These are phyloP conservation scores for Pollachius pollachius DNA, from an alignment of 2,113 vertebrate species.

Conservation along the genomic window DNA sequence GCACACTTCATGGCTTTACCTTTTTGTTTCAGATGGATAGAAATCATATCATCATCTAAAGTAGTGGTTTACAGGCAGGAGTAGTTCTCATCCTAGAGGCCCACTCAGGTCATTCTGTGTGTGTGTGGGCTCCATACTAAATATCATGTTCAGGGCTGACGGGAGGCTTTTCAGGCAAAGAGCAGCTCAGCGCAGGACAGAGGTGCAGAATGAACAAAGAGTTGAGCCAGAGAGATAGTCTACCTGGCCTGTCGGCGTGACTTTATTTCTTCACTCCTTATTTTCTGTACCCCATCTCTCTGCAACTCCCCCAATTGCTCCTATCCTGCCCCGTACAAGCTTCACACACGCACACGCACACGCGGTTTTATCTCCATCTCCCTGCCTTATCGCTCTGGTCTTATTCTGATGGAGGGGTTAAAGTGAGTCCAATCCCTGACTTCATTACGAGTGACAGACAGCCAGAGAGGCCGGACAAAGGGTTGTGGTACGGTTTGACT, in stretches of 20 bases:
- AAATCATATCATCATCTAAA: constrained; percentile 62
- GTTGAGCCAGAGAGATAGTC: constrained; percentile 8
- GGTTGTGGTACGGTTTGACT: constrained; percentile 12
- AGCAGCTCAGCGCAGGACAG: constrained; percentile 1
- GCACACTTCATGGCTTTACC: constrained; percentile 60
- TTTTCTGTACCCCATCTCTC: constrained; percentile 10
- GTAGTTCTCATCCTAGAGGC: constrained; percentile 28
- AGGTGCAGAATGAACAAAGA: constrained; percentile 17
- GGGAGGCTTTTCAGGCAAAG: not conserved
- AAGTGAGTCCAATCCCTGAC: constrained; percentile 49
- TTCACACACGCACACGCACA: constrained; percentile 1
- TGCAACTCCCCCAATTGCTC: constrained; percentile 17
- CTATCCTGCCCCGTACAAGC: not conserved
- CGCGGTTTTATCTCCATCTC: constrained; percentile 4
- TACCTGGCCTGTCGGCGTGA: constrained; percentile 25
- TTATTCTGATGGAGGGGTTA: constrained; percentile 46
- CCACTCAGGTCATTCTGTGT: too few species aligned
- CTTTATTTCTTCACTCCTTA: constrained; percentile 10
- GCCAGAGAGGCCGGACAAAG: constrained; percentile 24
- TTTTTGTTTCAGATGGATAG: constrained; percentile 64
- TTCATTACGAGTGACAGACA: constrained; percentile 68
- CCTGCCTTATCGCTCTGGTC: constrained; percentile 12
- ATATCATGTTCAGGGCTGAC: constrained; percentile 21
- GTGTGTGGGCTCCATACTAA: constrained; percentile 41
- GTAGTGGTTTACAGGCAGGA: constrained; percentile 27